Evolutionary conservation across 2,113 vertebrate species (phyloP), one percentile per base, ranked within the genome.

Genomic region (Ammodytes dubius): DNA sequence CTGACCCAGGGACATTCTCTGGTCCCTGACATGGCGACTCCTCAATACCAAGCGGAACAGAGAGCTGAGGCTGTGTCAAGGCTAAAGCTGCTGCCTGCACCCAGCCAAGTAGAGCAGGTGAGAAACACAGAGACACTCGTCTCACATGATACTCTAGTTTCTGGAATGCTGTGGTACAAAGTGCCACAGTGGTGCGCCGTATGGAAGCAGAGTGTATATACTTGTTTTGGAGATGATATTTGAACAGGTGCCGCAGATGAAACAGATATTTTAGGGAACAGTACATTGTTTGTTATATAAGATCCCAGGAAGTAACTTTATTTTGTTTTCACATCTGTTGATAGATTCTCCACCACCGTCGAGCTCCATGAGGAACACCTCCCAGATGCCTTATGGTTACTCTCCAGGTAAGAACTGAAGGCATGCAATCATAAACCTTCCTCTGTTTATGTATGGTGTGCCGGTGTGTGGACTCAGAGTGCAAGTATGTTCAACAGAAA

Each of bases 341-440:
- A 84, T 88, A 95, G 95, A 87, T 79, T 52, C 60, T 67, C 60
- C 89, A 87, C 88, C n/a, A n/a, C 80, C 88, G 1, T 66, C 71
- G 7, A 88, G 86, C 54, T 77, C 74, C 19, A 54, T 46, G 14
- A 86, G 84, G 77, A 91, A 80, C 69, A 43, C 59, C 0, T 61
- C 67, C 71, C 88, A 89, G 69, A 88, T 90, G 80, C 79, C 91
- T 39, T 92, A 92, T 54, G 68, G 82, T 88, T 93, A 94, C 89
- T 94, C 94, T 66, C 90, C 92, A 95, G 95, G 95, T 96, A 91
- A 92, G 92, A 86, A 82, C 58, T 64, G 10, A 81, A 71, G 63
- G 77, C 82, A 93, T 85, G 77, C 61, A 27, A 19, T 68, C 39
- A 81, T 10, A 60, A 77, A 61, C 39, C 8, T 37, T 84, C 19